phyloP scores from a whole-genome alignment of 2,888 invertebrate species.

The Temnothorax ravouxi region DNA sequence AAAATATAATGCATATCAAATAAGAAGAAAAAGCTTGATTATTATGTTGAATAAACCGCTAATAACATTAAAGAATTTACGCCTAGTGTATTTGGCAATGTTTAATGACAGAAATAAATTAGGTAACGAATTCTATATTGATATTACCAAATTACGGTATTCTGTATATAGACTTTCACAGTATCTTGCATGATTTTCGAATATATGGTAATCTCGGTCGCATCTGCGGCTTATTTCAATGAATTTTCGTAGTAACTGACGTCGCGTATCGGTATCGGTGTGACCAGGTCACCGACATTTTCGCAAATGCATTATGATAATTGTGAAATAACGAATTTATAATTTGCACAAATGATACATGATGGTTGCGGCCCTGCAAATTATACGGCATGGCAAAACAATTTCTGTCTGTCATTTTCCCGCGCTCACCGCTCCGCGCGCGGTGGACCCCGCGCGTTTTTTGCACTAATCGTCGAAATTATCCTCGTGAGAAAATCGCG shows the following conservation, averaged over 20 bases:
- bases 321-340: slow-evolving; percentile 86
- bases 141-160: neutral
- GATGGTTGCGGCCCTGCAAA: slow-evolving; percentile 83
- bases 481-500: slow-evolving; percentile 82
- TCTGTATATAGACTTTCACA: neutral
- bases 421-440: slow-evolving; percentile 60
- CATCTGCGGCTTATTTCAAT: neutral
- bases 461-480: slow-evolving; percentile 79
- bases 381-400: slow-evolving; percentile 83
- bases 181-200: neutral
- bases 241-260: neutral
- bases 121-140: neutral
- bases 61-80: neutral
- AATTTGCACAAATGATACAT: slow-evolving; percentile 85
- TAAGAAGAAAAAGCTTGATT: neutral
- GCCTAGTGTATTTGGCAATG: neutral
- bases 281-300: slow-evolving; percentile 79
- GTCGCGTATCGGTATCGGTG: slow-evolving; percentile 50
- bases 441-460: slow-evolving; percentile 69
- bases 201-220: neutral
- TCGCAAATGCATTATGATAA: slow-evolving; percentile 85
- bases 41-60: neutral
- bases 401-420: slow-evolving; percentile 79
- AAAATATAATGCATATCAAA: neutral
- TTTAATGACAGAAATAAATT: neutral